Percentiles rank a stretch among this genome's conserved stretches.
phyloP scores from a whole-genome alignment of 2,797 vertebrate genomes.

The Acrossocheilus fasciatus region DNA sequence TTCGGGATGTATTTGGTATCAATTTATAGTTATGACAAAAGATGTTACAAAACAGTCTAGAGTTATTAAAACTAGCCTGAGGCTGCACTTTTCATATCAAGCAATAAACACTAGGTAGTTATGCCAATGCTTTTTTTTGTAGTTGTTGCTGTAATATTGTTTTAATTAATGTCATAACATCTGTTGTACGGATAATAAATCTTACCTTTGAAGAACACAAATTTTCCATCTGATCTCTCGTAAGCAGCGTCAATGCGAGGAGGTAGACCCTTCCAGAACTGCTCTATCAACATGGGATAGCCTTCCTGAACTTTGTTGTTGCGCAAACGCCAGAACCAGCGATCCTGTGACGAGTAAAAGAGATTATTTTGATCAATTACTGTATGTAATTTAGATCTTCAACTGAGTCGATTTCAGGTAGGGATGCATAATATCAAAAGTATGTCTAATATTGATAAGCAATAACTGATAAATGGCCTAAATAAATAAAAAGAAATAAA shows the following conservation, averaged over 20 bases:
- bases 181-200: neutral
- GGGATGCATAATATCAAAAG: neutral
- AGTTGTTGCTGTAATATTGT: neutral
- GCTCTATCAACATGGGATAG: conserved; percentile 97
- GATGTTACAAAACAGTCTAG: neutral
- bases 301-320: conserved; percentile 98
- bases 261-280: conserved; percentile 97
- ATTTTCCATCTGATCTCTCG: conserved; percentile 94
- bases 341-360: conserved; percentile 77
- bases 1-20: neutral
- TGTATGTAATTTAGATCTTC: conserved; percentile 37
- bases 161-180: neutral
- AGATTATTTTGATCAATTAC: conserved; percentile 53
- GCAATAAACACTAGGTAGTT: neutral
- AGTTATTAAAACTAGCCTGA: conserved; percentile 13
- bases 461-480: too few species aligned
- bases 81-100: conserved; percentile 17
- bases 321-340: conserved; percentile 98
- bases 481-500: too few species aligned
- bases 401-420: neutral
- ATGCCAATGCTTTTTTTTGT: neutral
- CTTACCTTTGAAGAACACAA: conserved; percentile 98
- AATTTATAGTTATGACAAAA: conserved; percentile 12
- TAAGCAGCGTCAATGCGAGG: conserved; percentile 95
- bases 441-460: neutral